Evolutionary conservation across 1,140 invertebrate genomes (phyloP), one percentile per base, ranked within the genome.

Genomic region (Orius laevigatus): DNA sequence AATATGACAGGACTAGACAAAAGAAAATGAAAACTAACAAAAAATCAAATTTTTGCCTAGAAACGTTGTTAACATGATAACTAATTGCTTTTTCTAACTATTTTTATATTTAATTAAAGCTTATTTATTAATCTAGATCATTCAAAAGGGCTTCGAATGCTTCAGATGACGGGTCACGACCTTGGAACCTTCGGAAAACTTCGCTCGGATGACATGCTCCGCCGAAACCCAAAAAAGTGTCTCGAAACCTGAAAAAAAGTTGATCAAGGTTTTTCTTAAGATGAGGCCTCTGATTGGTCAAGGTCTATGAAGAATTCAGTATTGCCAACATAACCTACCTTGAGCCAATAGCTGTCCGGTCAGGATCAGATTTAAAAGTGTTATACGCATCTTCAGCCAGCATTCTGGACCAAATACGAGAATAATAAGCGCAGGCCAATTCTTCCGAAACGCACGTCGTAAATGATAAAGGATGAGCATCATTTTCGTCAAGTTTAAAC

Each of bases 381-480:
- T 76, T 79, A 58, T 82, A 91, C 11, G 83, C 72, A 66, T 96
- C 91, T 1, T 89, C 87, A 1, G 89, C 89, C 32, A 93, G 71
- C 73, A 96, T 81, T 66, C 76, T 70, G 2, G 84, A 81, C 83
- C 85, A 90, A 4, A 84, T 54, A 57, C 76, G 67, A 42, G 79
- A 78, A 42, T 62, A 73, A 63, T 81, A 88, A 1, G 80, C 78
- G 5, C 79, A 81, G 1, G 67, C 74, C 73, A 75, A 83, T 54
- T 80, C 72, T 49, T 76, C 78, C 14, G 70, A 70, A 54, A 86
- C 72, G 39, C 86, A 78, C 49, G 75, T 78, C 42, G 70, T 71
- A 59, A 92, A 83, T 0, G 81, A 80, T 55, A 84, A 85, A 1
- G 82, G 75, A 60, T 87, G 80, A 11, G 75, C 73, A 59, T 93